phyloP scores from a whole-genome alignment of 2,113 vertebrate species.

The Lasiurus cinereus region DNA sequence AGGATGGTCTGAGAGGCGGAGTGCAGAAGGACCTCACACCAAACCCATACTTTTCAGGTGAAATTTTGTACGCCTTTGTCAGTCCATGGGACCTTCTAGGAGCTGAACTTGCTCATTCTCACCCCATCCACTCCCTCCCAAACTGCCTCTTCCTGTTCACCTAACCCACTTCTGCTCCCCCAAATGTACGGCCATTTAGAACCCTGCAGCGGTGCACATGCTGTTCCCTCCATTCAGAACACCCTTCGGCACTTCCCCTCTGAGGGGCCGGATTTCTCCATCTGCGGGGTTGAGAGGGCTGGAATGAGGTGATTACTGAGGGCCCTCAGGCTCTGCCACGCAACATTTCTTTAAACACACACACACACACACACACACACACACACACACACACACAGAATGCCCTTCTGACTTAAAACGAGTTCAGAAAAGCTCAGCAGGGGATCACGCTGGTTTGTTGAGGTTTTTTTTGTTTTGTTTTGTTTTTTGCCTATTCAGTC shows the following conservation, averaged over 20 bases:
- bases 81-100: not conserved
- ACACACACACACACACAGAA: not conserved
- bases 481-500: not conserved
- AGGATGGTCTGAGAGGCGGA: not conserved
- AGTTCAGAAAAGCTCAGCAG: constrained; percentile 9
- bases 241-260: not conserved
- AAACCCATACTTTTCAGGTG: not conserved
- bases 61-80: not conserved
- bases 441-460: not conserved
- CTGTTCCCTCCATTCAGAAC: not conserved
- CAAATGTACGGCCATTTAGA: not conserved
- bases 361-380: not conserved
- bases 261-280: not conserved
- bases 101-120: not conserved
- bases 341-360: not conserved
- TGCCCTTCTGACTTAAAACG: not conserved
- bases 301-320: not conserved
- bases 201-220: not conserved
- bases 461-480: too few relatives aligned
- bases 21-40: not conserved
- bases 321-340: not conserved
- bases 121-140: not conserved
- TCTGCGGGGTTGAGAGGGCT: not conserved
- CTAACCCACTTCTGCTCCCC: not conserved
- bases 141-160: not conserved